Base-by-base conservation (phyloP, 53 echinoderm and acorn worm genomes). In the Arbacia lixula region DNA sequence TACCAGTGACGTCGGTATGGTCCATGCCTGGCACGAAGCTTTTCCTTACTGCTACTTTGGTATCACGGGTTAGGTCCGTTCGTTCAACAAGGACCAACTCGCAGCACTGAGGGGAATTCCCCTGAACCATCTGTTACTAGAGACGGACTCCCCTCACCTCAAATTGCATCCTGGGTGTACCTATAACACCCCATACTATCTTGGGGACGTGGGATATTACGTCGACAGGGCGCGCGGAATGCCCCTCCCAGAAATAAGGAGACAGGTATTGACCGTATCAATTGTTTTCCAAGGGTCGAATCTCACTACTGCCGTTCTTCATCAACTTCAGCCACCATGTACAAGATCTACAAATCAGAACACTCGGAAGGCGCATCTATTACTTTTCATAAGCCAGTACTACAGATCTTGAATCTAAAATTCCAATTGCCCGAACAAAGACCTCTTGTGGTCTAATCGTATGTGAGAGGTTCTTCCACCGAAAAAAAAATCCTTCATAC, bases 401-500 rank as follows among this genome's bases (percentile, higher is more conserved):
- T 46, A 46, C 16, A 58, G 19, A 2, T n/a, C 4, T 41, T 88
- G 73, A 92, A 76, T 27, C 87, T 86, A 3, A 89, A 87, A 63
- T 90, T 85, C 35, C 83, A 85, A 33, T 37, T 60, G 16, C 88
- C 88, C 0, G 88, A 93, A 35, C 88, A 90, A 61, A 87, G 87
- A 41, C 55, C 46, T 32, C 84, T 89, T 61, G 90, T 84, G 10
- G 9, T 77, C 60, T 88, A 93, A 24, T 34, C 82, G 35, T 89
- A 85, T 66, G 56, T 87, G 51, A 38, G 56, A 14, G 93, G 84
- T 3, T 55, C 66, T 30, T 60, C 39, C n/a, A 60, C 20, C 1
- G 71, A 87, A 51, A 77, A 63, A 20, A 19, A 43, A 22, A n/a
- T 39, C 3, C 32, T 85, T 27, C 24, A 34, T 14, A 35, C 58